Percentiles rank a stretch among this genome's conserved stretches.
These are phyloP conservation scores for Diloba caeruleocephala DNA, from an alignment of 2,888 invertebrate species.

Conservation along the genomic window DNA sequence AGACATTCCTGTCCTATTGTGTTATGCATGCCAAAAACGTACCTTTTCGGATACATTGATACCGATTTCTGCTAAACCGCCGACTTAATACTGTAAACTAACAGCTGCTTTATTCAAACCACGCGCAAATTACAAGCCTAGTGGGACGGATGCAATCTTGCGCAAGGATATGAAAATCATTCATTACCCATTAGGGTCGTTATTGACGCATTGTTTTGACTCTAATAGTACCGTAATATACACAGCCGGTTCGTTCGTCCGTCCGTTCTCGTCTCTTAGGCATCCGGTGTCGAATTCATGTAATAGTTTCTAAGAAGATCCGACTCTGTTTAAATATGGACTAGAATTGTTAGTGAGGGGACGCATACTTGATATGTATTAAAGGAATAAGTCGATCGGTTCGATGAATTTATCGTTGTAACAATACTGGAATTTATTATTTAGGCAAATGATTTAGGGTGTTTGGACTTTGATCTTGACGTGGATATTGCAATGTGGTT, in stretches of 20 bases:
- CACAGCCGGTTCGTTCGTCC: constrained; percentile 54
- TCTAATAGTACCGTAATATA: constrained; percentile 58
- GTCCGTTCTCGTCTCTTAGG: constrained; percentile 54
- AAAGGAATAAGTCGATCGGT: constrained; percentile 14
- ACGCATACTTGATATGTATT: constrained; percentile 29
- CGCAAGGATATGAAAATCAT: constrained; percentile 57
- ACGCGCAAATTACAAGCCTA: constrained; percentile 32
- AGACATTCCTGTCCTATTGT: neutral
- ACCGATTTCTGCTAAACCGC: constrained; percentile 29
- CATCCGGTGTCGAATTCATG: constrained; percentile 76
- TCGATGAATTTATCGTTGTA: constrained; percentile 29
- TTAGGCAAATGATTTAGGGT: constrained; percentile 26
- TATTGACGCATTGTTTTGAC: constrained; percentile 73
- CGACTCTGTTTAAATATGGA: constrained; percentile 54
- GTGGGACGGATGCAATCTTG: constrained; percentile 45
- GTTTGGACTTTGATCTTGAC: constrained; percentile 4
- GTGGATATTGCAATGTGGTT: too few species aligned
- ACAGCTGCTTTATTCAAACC: constrained; percentile 26
- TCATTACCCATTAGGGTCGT: constrained; percentile 50
- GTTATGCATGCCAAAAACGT: constrained; percentile 23
- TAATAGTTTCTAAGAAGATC: constrained; percentile 70
- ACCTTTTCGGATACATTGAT: constrained; percentile 17
- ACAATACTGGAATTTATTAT: constrained; percentile 25
- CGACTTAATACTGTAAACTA: constrained; percentile 2
- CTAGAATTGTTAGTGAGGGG: constrained; percentile 38